Conservation (phyloP, 2,888 invertebrate genomes). For the Strigamia crassipes region DNA sequence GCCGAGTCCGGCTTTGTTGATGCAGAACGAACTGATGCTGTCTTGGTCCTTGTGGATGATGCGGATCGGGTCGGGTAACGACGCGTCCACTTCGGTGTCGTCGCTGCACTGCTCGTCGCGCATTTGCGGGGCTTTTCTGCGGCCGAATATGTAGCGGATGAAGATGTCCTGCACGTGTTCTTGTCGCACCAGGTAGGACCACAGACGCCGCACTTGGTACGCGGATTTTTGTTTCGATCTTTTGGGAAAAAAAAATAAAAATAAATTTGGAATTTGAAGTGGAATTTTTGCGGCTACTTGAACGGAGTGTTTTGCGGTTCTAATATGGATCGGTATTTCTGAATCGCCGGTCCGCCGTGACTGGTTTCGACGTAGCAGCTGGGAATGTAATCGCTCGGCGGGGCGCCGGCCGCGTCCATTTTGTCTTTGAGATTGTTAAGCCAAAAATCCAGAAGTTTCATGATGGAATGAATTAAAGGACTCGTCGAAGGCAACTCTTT, state of each 20-base stretch:
- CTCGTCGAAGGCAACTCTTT: constrained; percentile 90
- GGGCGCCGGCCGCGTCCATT: constrained; percentile 74
- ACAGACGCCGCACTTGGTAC: constrained; percentile 70
- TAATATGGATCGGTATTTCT: constrained; percentile 88
- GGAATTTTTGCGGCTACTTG: constrained; percentile 60
- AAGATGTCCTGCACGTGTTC: constrained; percentile 92
- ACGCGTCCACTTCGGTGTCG: constrained; percentile 55
- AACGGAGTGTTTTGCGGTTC: constrained; percentile 96
- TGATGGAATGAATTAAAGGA: constrained; percentile 86
- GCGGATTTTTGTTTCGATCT: constrained; percentile 52
- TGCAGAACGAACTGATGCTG: constrained; percentile 94
- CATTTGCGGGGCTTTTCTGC: constrained; percentile 55
- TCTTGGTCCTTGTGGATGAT: constrained; percentile 99
- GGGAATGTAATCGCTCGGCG: constrained; percentile 84
- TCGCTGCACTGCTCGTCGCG: constrained; percentile 49
- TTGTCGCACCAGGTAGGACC: constrained; percentile 91
- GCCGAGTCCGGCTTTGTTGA: constrained; percentile 84
- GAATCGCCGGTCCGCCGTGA: constrained; percentile 72
- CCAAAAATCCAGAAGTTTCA: constrained; percentile 88
- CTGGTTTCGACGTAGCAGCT: constrained; percentile 82
- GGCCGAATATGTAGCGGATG: constrained; percentile 91
- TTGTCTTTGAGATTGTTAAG: constrained; percentile 78
- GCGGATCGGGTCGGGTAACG: constrained; percentile 78
- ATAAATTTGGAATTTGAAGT: neutral
- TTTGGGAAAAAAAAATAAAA: too few species aligned